These are phyloP conservation scores for Lycocerus yunnanus DNA, from an alignment of 2,888 invertebrate genomes.

Conservation along the genomic window DNA sequence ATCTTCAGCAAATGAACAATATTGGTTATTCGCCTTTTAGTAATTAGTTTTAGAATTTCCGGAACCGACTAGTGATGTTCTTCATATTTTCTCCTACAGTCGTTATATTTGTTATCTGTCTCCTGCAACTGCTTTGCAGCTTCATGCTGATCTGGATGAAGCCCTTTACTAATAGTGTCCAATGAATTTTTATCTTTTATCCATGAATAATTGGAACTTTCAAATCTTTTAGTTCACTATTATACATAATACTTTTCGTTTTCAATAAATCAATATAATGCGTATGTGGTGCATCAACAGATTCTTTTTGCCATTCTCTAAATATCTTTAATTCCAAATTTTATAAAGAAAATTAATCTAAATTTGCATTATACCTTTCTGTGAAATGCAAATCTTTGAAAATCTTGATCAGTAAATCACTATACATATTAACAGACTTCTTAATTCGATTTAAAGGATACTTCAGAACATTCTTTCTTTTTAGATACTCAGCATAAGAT, in stretches of 20 bases:
- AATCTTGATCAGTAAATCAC: not conserved
- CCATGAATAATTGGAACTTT: not conserved
- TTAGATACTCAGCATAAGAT: not conserved
- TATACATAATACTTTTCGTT: not conserved
- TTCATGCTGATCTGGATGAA: not conserved
- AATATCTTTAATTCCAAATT: not conserved
- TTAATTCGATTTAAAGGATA: not conserved
- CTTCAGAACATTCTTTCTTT: not conserved
- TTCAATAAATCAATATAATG: not conserved
- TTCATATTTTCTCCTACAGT: not conserved
- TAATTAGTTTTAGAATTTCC: too few species aligned
- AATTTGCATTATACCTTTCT: not conserved
- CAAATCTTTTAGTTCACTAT: not conserved
- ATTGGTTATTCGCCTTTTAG: too few species aligned
- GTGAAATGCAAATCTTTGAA: not conserved
- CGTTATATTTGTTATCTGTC: not conserved
- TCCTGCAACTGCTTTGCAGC: not conserved
- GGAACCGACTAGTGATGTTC: too few species aligned
- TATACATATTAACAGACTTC: fast-evolving
- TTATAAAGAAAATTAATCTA: not conserved
- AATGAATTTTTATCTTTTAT: not conserved
- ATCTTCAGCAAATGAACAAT: too few species aligned
- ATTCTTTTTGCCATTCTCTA: not conserved
- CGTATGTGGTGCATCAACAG: not conserved
- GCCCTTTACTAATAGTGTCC: not conserved